Base-by-base conservation (phyloP, 1,140 invertebrate genomes). In the Lethrus apterus region DNA sequence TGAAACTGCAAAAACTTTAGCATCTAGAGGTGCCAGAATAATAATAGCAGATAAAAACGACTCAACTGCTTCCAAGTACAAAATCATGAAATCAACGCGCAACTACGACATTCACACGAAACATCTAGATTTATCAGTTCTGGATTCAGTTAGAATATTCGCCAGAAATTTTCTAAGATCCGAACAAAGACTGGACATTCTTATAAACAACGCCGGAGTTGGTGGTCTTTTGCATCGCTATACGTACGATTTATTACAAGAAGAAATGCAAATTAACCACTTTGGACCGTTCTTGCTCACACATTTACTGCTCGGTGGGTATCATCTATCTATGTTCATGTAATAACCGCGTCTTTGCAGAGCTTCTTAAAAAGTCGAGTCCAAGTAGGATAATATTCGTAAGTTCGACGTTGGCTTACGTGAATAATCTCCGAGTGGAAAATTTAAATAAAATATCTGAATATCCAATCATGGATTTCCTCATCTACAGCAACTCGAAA, bases 171-270 rank as follows among this genome's bases (percentile, higher is more conserved):
- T 76, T 9, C 59, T 70, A 18, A 51, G 53, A 4, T 63, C 58
- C n/a, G 70, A 74, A 51, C 30, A 59, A 2, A 57, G 68, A 34
- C 44, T 79, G 4, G 72, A 79, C 55, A 68, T 78, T 31, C 59
- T 86, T 2, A 72, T 87, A 2, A 84, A 84, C 54, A 85, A 85
- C 59, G 81, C 81, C 4, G 70, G 64, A 55, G 80, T 80, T 8
- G 67, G 60, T 21, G 64, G 64, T 2, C 20, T 57, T 1, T 60
- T 57, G 0, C 64, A 68, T 18, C 62, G 67, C 46, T 54, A 61
- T 24, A 81, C 80, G 2, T 72, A 73, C 14, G 80, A 84, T 57
- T 77, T 78, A 0, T 63, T 82, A n/a, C 70, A 82, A 40, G 63
- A 64, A 4, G 72, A 74, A 15, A 78, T 80, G 70, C 78, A 79